Percentiles rank a stretch among this genome's conserved stretches.
These are phyloP conservation scores for Pocillopora damicornis DNA, from an alignment of 64 coral and sea anemone species.

Conservation along the genomic window DNA sequence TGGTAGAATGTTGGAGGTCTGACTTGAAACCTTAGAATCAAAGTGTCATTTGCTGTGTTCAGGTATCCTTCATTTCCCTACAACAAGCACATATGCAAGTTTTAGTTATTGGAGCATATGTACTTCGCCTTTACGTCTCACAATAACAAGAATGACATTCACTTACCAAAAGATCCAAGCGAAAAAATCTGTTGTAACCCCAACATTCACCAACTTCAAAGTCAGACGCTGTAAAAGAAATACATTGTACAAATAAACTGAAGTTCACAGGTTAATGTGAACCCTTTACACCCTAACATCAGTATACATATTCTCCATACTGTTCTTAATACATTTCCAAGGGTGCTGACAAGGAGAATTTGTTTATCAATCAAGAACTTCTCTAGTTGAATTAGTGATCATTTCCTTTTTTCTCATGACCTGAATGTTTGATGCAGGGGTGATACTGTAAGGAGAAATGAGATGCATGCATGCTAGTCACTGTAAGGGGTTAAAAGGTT, in stretches of 20 bases:
- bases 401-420: too few relatives aligned
- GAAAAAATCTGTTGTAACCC: constrained; percentile 98
- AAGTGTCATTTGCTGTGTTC: constrained; percentile 91
- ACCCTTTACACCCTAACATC: too few relatives aligned
- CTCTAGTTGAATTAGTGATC: not conserved
- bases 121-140: too few relatives aligned
- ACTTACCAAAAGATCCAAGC: constrained; percentile 94
- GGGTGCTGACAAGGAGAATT: too few relatives aligned
- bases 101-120: too few relatives aligned
- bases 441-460: not conserved
- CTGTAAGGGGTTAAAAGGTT: not conserved
- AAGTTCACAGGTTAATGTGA: not conserved
- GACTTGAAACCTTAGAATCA: constrained; percentile 99
- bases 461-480: not conserved
- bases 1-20: constrained; percentile 97
- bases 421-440: too few relatives aligned
- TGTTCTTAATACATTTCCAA: too few relatives aligned
- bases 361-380: not conserved
- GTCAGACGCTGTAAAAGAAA: constrained; percentile 80
- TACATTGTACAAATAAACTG: not conserved
- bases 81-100: not conserved
- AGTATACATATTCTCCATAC: too few relatives aligned
- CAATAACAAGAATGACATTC: not conserved
- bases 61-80: constrained; percentile 94
- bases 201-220: constrained; percentile 99